Base-by-base conservation (phyloP, 2,113 vertebrate species). In the Oncorhynchus clarkii region DNA sequence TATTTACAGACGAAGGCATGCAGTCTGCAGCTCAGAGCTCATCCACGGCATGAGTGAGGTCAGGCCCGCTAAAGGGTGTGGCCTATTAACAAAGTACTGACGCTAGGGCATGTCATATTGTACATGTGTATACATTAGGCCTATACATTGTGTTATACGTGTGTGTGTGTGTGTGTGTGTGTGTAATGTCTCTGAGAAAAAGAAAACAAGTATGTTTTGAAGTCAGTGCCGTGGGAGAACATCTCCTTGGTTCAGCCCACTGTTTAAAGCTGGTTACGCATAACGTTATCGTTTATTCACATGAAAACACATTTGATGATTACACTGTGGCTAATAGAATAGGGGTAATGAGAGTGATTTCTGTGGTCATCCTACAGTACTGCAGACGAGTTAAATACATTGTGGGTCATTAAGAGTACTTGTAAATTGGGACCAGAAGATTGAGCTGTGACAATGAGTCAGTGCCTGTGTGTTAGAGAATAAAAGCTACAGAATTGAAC, bases 1-100 rank as follows among this genome's bases (percentile, higher is more conserved):
- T 92, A 91, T 91, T 88, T 93, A 94, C 91, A 92, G 73, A 90
- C 74, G 83, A 84, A 64, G 75, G 71, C 88, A 90, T 90, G 88
- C 86, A 24, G 9, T 80, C 83, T 88, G 76, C 71, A 76, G 67
- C 76, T 51, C 75, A 79, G 76, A 88, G 74, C 75, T 85, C 81
- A 82, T 72, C 68, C 45, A 72, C 72, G 49, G 22, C 51, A 13
- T 22, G 59, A 79, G 67, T 29, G 73, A 79, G 72, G 59, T 7
- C 54, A 27, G 73, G 24, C 59, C 59, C 51, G 75, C 57, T 69
- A 82, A 78, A 18, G 13, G 51, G 51, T 54, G 74, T 62, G 67
- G 71, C 69, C 84, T 69, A 74, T 24, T 78, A 84, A 82, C 45
- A 79, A 84, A 76, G 70, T 39, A 66, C 34, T 12, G 70, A 54